phyloP scores from a whole-genome alignment of 2,797 vertebrate species.

The Eulemur coronatus region DNA sequence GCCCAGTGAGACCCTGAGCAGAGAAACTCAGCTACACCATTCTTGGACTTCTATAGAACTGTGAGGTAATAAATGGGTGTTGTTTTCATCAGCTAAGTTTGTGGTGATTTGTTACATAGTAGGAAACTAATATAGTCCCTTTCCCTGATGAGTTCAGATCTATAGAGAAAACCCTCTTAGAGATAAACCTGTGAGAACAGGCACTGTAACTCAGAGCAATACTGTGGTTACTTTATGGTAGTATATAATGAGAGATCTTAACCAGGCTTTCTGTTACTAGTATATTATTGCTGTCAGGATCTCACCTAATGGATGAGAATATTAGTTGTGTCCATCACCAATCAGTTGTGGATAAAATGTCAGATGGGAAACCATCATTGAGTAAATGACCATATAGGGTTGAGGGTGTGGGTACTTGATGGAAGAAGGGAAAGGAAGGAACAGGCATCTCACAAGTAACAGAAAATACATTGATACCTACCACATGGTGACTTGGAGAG shows the following conservation, averaged over 20 bases:
- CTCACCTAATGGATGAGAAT: background rate
- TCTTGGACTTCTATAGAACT: background rate
- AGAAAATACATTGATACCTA: background rate
- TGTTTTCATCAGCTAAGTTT: background rate
- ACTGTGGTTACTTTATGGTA: background rate
- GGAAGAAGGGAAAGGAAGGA: background rate
- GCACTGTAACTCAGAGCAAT: background rate
- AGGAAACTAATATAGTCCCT: background rate
- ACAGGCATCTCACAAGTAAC: background rate
- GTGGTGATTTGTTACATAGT: background rate
- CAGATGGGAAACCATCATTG: background rate
- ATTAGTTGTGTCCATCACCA: background rate
- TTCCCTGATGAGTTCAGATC: background rate
- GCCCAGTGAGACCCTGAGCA: background rate
- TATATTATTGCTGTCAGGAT: background rate
- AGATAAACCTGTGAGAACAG: background rate
- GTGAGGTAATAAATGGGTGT: background rate
- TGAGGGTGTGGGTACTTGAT: background rate
- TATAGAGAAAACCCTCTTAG: background rate
- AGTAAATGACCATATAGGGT: background rate
- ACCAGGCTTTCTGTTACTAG: background rate
- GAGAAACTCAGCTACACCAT: background rate
- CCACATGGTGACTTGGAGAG: background rate
- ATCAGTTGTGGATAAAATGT: conserved; percentile 39
- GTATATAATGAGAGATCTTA: background rate